Conservation (phyloP, 92 coral and sea anemone species). For the Virgularia gustaviana region DNA sequence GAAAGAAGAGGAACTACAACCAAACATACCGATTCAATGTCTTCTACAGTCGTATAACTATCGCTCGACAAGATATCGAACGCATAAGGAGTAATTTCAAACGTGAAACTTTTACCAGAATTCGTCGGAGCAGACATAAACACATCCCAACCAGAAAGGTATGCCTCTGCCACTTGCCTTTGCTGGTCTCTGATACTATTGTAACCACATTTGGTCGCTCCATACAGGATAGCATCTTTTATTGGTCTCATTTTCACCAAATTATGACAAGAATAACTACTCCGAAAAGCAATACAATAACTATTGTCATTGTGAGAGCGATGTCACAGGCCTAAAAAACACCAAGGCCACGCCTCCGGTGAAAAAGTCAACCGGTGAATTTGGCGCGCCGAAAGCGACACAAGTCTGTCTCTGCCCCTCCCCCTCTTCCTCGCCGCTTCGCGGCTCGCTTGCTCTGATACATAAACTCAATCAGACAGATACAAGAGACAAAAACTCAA, state of each 20-base stretch:
- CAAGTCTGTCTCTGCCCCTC: too few relatives aligned
- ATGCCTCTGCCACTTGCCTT: constrained; percentile 11
- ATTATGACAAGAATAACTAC: too few relatives aligned
- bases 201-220: constrained; percentile 1
- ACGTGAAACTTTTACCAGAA: constrained; percentile 34
- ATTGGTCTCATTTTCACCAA: background rate
- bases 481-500: too few relatives aligned
- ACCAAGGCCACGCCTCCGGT: too few relatives aligned
- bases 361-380: too few relatives aligned
- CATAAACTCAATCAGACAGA: too few relatives aligned
- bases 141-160: constrained; percentile 18
- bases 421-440: too few relatives aligned
- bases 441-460: too few relatives aligned
- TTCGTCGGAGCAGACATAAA: constrained; percentile 30
- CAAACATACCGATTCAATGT: constrained; percentile 10
- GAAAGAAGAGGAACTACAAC: constrained; percentile 47
- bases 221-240: constrained; percentile 1
- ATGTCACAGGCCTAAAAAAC: too few relatives aligned
- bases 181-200: constrained; percentile 19
- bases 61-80: constrained; percentile 3
- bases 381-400: too few relatives aligned
- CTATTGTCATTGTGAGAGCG: too few relatives aligned
- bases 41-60: background rate
- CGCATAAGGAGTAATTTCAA: constrained; percentile 25
- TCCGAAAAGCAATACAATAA: too few relatives aligned